These are phyloP conservation scores for Monochamus saltuarius DNA, from an alignment of 1,140 invertebrate species.

Conservation along the genomic window DNA sequence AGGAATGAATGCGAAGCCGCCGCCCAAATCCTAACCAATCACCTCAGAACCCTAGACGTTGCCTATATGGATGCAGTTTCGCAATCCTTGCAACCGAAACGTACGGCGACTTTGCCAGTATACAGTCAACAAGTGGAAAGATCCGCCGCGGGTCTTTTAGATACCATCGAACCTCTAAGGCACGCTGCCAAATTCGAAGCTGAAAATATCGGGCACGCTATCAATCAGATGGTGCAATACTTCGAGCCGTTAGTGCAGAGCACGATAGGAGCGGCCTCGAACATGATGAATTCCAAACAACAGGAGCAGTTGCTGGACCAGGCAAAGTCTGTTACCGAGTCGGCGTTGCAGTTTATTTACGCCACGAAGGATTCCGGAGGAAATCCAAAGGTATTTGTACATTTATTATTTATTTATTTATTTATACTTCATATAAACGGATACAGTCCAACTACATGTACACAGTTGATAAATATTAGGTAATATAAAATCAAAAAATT, in stretches of 20 bases:
- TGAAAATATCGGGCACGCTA: constrained; percentile 88
- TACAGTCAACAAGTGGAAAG: constrained; percentile 48
- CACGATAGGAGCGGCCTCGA: constrained; percentile 85
- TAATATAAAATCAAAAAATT: too few relatives aligned
- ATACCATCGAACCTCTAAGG: constrained; percentile 79
- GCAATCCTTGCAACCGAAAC: constrained; percentile 71
- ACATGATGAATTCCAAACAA: constrained; percentile 85
- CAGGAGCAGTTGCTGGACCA: constrained; percentile 89
- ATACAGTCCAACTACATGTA: too few relatives aligned
- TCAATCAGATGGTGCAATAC: constrained; percentile 79
- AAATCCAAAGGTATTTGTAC: constrained; percentile 73
- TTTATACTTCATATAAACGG: too few relatives aligned
- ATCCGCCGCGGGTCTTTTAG: constrained; percentile 73
- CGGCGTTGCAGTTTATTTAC: constrained; percentile 80
- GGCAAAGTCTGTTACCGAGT: constrained; percentile 92
- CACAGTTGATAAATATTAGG: too few relatives aligned
- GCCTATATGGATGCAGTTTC: constrained; percentile 84
- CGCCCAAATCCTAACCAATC: constrained; percentile 73
- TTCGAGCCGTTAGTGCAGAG: constrained; percentile 82
- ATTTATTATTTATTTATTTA: too few relatives aligned
- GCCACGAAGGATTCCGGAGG: constrained; percentile 87
- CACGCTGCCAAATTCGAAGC: constrained; percentile 86
- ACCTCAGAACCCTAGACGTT: constrained; percentile 82
- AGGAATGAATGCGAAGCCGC: constrained; percentile 90
- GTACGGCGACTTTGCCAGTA: constrained; percentile 77